Base-by-base conservation (phyloP, 2,113 vertebrate genomes). In the Tenrec ecaudatus region DNA sequence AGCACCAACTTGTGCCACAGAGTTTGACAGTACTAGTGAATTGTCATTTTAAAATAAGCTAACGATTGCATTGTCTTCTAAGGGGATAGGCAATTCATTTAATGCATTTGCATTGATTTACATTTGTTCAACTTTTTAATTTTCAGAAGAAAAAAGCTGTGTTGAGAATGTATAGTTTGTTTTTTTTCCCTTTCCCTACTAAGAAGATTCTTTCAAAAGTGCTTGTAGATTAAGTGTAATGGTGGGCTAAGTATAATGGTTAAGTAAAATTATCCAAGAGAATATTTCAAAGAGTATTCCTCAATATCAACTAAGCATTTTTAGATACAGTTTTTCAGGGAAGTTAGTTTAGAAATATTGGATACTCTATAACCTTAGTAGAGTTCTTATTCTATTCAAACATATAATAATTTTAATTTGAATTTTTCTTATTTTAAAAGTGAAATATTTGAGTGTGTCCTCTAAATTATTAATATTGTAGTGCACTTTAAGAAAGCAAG, bases 401-500 rank as follows among this genome's bases (percentile, higher is more conserved):
- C 84, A 73, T 73, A 1, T 75, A 64, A 78, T 81, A 3, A 88
- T 75, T 82, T 89, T 83, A 85, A 1, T 68, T 53, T 92, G 82
- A 80, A 78, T 33, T 87, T 93, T 86, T n/a, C 17, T 89, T 89
- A 33, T 16, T 68, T 81, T 88, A 80, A 96, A 94, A 91, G 36
- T 79, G 8, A 82, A 86, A 57, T 57, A 62, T 86, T 88, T 90
- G 58, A 86, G 38, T 29, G 8, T 73, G 33, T 7, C 71, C 84
- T 92, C 82, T 80, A 88, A 95, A 96, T 95, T 95, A 96, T 95
- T 96, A 85, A 96, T 93, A 82, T 66, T 36, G 75, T 73, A 88
- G 33, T 91, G 25, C 73, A 82, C 85, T 82, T 86, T 75, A 92
- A 87, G 38, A 94, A 66, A 90, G 2, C 27, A 94, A 96, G 47